Evolutionary conservation across 2,888 invertebrate genomes (phyloP).

Genomic region (Choreutis nemorana): DNA sequence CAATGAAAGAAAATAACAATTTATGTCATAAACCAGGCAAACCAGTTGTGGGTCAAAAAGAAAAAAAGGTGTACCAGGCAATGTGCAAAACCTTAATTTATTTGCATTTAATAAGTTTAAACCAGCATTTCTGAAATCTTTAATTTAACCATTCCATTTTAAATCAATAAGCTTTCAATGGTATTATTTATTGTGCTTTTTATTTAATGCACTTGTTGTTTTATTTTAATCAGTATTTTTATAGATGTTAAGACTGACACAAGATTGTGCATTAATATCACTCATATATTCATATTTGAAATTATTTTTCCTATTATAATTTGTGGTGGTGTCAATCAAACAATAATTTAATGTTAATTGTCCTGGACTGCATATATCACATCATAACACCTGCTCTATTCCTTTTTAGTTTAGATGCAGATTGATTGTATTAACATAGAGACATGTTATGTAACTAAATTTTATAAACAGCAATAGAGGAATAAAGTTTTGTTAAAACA

Average conservation of each 20-base stretch:
- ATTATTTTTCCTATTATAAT: slow-evolving; percentile 1
- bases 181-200: slow-evolving; percentile 15
- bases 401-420: slow-evolving; percentile 29
- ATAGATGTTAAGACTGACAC: slow-evolving; percentile 62
- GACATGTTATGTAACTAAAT: slow-evolving; percentile 50
- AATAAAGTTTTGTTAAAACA: slow-evolving; percentile 54
- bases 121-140: too few relatives aligned
- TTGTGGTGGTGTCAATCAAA: background rate
- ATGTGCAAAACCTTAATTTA: too few relatives aligned
- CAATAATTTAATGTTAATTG: background rate
- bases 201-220: slow-evolving; percentile 13
- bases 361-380: background rate
- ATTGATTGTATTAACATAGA: slow-evolving; percentile 43
- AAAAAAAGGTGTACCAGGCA: too few relatives aligned
- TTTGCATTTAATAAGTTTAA: too few relatives aligned
- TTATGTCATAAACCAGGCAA: too few relatives aligned
- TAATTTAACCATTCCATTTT: slow-evolving; percentile 41
- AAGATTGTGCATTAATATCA: slow-evolving; percentile 47
- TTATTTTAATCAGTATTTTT: slow-evolving; percentile 51
- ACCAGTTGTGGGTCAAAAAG: too few relatives aligned
- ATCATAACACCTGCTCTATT: too few relatives aligned
- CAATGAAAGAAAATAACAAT: too few relatives aligned
- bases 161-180: slow-evolving; percentile 27
- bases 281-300: slow-evolving; percentile 34
- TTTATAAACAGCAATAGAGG: slow-evolving; percentile 37